phyloP scores from a whole-genome alignment of 2,888 invertebrate species.

The Phaonia tiefii region DNA sequence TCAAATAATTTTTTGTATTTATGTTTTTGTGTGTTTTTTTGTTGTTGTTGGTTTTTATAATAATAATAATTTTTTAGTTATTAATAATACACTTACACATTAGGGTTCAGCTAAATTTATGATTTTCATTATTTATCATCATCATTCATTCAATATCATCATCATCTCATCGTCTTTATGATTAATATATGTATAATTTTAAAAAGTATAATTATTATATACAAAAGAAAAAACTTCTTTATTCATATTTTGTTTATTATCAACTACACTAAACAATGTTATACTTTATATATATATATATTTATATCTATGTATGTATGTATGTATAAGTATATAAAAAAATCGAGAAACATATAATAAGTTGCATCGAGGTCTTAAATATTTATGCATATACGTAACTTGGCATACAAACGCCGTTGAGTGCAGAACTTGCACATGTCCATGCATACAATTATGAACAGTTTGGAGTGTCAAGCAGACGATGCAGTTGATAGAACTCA shows the following conservation, averaged over 20 bases:
- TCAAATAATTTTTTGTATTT: too few species aligned
- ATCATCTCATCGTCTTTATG: conserved; percentile 65
- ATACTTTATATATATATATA: too few species aligned
- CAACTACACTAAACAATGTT: conserved; percentile 77
- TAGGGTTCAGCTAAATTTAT: conserved; percentile 69
- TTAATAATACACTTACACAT: conserved; percentile 69
- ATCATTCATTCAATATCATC: conserved; percentile 59
- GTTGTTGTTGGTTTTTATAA: conserved; percentile 48
- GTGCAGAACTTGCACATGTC: neutral
- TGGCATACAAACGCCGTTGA: conserved; percentile 9
- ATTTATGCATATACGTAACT: neutral
- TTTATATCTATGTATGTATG: too few species aligned
- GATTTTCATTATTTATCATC: conserved; percentile 65
- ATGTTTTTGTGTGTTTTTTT: conserved; percentile 57
- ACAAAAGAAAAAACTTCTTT: conserved; percentile 58
- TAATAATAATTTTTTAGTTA: conserved; percentile 40
- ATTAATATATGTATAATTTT: conserved; percentile 51
- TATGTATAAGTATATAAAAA: conserved; percentile 8
- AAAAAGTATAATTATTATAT: conserved; percentile 39
- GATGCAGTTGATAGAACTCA: conserved; percentile 66
- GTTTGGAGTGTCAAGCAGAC: neutral
- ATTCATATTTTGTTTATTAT: conserved; percentile 70
- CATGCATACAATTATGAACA: conserved; percentile 40
- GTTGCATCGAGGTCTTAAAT: neutral
- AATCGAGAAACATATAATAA: conserved; percentile 32